phyloP scores from a whole-genome alignment of 2,113 vertebrate genomes.

The Pseudopodoces humilis region DNA sequence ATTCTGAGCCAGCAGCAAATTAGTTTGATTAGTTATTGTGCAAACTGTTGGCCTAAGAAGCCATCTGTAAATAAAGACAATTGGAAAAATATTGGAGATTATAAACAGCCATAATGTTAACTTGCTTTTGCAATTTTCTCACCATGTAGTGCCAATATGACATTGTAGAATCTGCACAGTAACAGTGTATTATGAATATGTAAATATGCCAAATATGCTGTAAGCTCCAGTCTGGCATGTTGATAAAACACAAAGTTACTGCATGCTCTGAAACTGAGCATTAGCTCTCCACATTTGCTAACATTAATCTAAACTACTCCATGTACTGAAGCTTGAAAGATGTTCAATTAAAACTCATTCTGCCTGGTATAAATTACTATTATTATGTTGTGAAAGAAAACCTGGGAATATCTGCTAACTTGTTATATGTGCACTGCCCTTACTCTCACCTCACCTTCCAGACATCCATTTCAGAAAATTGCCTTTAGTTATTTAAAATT shows the following conservation, averaged over 20 bases:
- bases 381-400: constrained; percentile 43
- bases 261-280: constrained; percentile 13
- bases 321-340: constrained; percentile 42
- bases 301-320: constrained; percentile 42
- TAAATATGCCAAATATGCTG: constrained; percentile 53
- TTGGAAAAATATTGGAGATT: not conserved
- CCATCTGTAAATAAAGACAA: constrained; percentile 13
- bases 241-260: constrained; percentile 62
- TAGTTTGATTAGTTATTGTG: constrained; percentile 14
- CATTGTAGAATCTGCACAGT: constrained; percentile 28
- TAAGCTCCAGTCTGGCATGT: constrained; percentile 47
- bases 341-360: constrained; percentile 68
- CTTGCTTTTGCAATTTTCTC: not conserved
- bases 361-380: constrained; percentile 56
- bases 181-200: constrained; percentile 47
- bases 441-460: constrained; percentile 36
- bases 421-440: constrained; percentile 34
- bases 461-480: constrained; percentile 57
- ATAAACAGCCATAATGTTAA: not conserved
- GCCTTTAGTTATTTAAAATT: constrained; percentile 57
- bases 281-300: constrained; percentile 50
- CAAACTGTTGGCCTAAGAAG: not conserved
- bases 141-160: not conserved
- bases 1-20: not conserved
- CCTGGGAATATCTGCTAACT: constrained; percentile 36